phyloP scores from a whole-genome alignment of 2,113 vertebrate genomes.

The Phasianus colchicus region DNA sequence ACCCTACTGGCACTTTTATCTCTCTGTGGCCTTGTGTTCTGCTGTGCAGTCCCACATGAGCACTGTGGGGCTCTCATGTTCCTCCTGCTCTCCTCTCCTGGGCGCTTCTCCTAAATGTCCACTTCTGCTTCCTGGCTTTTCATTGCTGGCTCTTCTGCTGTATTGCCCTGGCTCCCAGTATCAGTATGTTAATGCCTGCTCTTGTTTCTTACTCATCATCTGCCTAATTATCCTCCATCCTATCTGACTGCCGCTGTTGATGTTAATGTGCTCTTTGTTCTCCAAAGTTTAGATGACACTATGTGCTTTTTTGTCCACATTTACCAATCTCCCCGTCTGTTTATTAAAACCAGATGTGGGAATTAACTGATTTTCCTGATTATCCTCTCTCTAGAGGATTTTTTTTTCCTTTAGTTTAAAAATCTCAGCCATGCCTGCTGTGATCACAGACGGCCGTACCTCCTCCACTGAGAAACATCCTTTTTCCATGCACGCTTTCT shows the following conservation, averaged over 20 bases:
- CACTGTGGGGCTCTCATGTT: background rate
- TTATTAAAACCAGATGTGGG: slow-evolving; percentile 33
- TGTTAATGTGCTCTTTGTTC: background rate
- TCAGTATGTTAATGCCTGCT: background rate
- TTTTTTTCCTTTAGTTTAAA: background rate
- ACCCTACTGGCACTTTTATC: background rate
- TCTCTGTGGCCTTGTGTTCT: background rate
- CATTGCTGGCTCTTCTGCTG: background rate
- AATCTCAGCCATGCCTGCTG: background rate
- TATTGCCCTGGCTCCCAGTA: background rate
- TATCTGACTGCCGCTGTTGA: background rate
- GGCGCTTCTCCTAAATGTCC: background rate
- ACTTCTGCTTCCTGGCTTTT: background rate
- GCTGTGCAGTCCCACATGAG: background rate
- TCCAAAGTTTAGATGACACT: background rate
- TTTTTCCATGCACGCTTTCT: background rate
- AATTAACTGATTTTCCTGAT: slow-evolving; percentile 23
- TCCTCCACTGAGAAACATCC: background rate
- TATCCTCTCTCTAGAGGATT: background rate
- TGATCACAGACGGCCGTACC: background rate
- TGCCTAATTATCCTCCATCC: background rate
- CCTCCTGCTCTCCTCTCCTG: background rate
- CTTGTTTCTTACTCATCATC: slow-evolving; percentile 12
- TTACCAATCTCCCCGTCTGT: background rate
- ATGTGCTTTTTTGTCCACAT: background rate